Evolutionary conservation across 2,888 invertebrate species (phyloP), one percentile per base, ranked within the genome.

Genomic region (Belgica antarctica): DNA sequence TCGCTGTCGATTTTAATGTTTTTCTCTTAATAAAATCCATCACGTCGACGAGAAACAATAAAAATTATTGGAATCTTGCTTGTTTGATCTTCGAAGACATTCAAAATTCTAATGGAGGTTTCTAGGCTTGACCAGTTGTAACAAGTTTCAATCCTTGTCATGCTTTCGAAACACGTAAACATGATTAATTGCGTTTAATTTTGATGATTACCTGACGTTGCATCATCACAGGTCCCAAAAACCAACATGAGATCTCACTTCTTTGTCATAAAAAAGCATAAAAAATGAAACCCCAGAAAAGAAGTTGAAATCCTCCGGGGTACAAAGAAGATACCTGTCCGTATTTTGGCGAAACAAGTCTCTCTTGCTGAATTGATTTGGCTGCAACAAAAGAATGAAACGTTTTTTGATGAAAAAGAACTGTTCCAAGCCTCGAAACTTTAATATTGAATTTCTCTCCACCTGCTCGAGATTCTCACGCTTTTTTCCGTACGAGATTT

Each of bases 391-490:
- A 62, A 25, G 15, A 62, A 19, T 17, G 62, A 62, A n/a, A 62
- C 15, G 62, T 27, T 41, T 41, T 41, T 41, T 41, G 12, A n/a
- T n/a, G 12, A 61, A 3, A 61, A 61, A 61, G 24, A 17, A 22
- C 34, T 8, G 12, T 31, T n/a, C n/a, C n/a, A n/a, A n/a, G n/a
- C n/a, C 10, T 31, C 31, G 24, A 19, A 47, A 66, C 46, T 36
- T 63, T 17, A 34, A 63, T 63, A 63, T 41, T 34, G 25, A 63
- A 41, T n/a, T 41, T 34, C 63, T 8, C 52, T 34, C 59, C 70
- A 70, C 70, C 70, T 70, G 70, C 70, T 69, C 70, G 28, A 36
- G 10, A 61, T 70, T 70, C 70, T 70, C 70, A 70, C 70, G 70
- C 59, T 70, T 70, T 69, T 70, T 70, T 61, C 46, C n/a, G 17